Evolutionary conservation across 2,113 vertebrate genomes (phyloP), one percentile per base, ranked within the genome.

Genomic region (Marmota flaviventris): DNA sequence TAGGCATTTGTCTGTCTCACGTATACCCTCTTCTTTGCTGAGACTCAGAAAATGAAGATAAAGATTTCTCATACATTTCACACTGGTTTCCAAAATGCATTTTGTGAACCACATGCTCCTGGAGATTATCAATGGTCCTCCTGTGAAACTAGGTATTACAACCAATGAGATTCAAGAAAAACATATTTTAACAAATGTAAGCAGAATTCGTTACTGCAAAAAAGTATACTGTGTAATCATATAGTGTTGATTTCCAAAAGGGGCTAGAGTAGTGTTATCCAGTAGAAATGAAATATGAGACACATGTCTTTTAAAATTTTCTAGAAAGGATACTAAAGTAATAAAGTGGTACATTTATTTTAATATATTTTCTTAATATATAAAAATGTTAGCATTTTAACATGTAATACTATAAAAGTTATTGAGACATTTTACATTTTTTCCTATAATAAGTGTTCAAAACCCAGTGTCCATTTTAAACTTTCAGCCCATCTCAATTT

Each of bases 311-410:
- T 75, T 78, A 75, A 51, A 77, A 45, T 20, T 76, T 95, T 69
- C 37, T 34, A 91, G 34, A 79, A 88, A 22, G 9, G 5, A 78
- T 8, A 51, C 65, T 34, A 72, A 82, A 65, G 56, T 88, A 61
- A 29, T 45, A 83, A 63, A 65, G 69, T n/a, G 45, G 20, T 51
- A 70, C 4, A 93, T 76, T 81, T 76, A 75, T 75, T 76, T 76
- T 84, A 81, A 65, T 53, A 11, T 48, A 53, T 78, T 79, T 73
- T 84, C 42, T 97, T 97, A 93, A 22, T 39, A 48, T 70, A 87
- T 91, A 2, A 42, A 42, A 91, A 96, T 63, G 6, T 17, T 48
- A 70, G 56, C 7, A 85, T 92, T 70, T 89, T 58, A 93, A 69
- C 32, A 63, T 79, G n/a, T 70, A 85, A 83, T 14, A 79, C 18